Evolutionary conservation across 1,140 invertebrate species (phyloP), one percentile per base, ranked within the genome.

Genomic region (Hylyphantes graminicola): DNA sequence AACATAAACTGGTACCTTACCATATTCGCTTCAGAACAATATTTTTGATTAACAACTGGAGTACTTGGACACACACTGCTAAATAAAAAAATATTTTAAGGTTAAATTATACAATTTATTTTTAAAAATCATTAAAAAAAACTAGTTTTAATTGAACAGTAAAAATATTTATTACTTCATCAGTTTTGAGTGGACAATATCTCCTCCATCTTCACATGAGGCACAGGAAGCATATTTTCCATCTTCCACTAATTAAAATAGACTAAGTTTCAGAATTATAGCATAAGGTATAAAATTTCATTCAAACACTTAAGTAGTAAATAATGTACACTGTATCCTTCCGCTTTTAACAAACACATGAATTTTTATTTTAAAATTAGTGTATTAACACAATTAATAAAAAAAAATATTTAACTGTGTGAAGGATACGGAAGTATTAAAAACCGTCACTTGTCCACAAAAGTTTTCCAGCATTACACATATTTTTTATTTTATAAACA

Each of bases 131-230:
- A n/a, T 74, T 12, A 59, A 12, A 74, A 12, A 74, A 57, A 8
- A 13, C 48, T 3, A 57, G 17, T 21, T 15, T 7, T 57, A 11
- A 8, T 13, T 21, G 61, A 50, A 50, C 13, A 53, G 51, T 51
- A 76, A 76, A 59, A 57, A 59, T 15, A 50, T 76, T 76, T 15
- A 50, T 76, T 76, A 76, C 74, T 51, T 76, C 15, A 76, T n/a
- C 57, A 76, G 12, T 63, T 64, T 35, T 35, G 35, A 2, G 21
- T n/a, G 53, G 57, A 48, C 17, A 64, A 76, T 35, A 48, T 8
- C 19, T 51, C 13, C 19, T 51, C 13, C 65, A 59, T 35, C 50
- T 48, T 80, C 51, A 21, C 77, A 80, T 17, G 77, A 35, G 17
- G 64, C 50, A 70, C 77, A 80, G 61, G 51, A 8, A n/a, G 70